Evolutionary conservation across 2,888 invertebrate species (phyloP), one percentile per base, ranked within the genome.

Genomic region (Sinotaia quadrata): DNA sequence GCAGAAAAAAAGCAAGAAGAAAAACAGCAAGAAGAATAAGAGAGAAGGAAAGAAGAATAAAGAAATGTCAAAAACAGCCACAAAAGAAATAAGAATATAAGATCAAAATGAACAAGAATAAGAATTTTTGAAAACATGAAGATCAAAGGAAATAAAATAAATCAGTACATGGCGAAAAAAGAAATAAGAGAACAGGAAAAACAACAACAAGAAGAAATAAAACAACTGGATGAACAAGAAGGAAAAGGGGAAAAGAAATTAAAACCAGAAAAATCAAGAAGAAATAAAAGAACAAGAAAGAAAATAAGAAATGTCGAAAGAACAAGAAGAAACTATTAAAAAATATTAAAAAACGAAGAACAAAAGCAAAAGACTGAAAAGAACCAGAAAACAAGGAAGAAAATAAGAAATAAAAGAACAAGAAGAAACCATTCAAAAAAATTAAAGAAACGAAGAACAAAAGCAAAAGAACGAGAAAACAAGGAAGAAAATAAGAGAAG

Each of bases 41-140:
- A 58, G 59, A 59, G 44, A 56, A 47, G 49, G 58, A 66, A 59
- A 52, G 31, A 33, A n/a, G n/a, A n/a, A 33, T 24, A 33, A 52
- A 59, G 44, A 41, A 49, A 51, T 51, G 59, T 36, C 41, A 63
- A 63, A 21, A 66, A 66, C 18, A 66, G 21, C 44, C 54, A 57
- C 18, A 56, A 56, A 49, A 68, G 47, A 56, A 59, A 59, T 5
- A 49, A 29, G 41, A 59, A 67, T 37, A 52, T 37, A 31, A 34
- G n/a, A n/a, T n/a, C n/a, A n/a, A n/a, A n/a, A n/a, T n/a, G n/a
- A n/a, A n/a, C n/a, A n/a, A n/a, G n/a, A n/a, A n/a, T n/a, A n/a
- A n/a, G n/a, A n/a, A n/a, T n/a, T n/a, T n/a, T 18, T 34, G 44
- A 67, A 37, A 59, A 49, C 24, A 59, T 44, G 44, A 58, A 57